phyloP scores from a whole-genome alignment of 2,888 invertebrate species.

The Ennomos quercinarius region DNA sequence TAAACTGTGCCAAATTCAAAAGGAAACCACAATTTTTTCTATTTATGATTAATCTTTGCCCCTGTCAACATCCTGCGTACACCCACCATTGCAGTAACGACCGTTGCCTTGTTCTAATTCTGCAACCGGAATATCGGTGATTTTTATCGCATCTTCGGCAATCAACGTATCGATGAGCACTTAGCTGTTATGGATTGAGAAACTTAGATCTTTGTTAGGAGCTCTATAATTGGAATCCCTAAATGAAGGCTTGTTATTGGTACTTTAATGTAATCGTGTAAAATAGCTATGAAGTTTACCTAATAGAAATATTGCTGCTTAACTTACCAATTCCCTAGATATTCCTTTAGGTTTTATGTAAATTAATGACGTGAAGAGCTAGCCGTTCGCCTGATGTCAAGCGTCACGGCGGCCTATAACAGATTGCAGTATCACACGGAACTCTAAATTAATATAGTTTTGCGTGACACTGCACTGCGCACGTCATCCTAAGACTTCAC shows the following conservation, averaged over 20 bases:
- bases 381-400: too few relatives aligned
- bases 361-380: too few relatives aligned
- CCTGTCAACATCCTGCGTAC: conserved; percentile 20
- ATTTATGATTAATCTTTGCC: background rate
- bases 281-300: background rate
- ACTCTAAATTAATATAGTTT: too few relatives aligned
- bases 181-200: conserved; percentile 30
- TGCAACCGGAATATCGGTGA: conserved; percentile 58
- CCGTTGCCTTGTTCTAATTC: conserved; percentile 61
- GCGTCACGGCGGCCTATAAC: too few relatives aligned
- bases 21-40: too few relatives aligned
- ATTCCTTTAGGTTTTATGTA: too few relatives aligned
- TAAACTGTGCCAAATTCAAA: too few relatives aligned
- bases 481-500: too few relatives aligned
- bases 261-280: background rate
- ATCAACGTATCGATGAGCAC: conserved; percentile 37
- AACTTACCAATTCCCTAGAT: too few relatives aligned
- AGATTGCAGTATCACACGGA: too few relatives aligned
- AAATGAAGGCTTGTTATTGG: conserved; percentile 10
- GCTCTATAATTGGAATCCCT: conserved; percentile 13
- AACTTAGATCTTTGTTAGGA: conserved; percentile 34
- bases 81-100: conserved; percentile 46
- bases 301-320: too few relatives aligned
- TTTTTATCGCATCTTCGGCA: conserved; percentile 53
- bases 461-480: too few relatives aligned